phyloP scores from a whole-genome alignment of 2,113 vertebrate genomes.

The Dromas ardeola region DNA sequence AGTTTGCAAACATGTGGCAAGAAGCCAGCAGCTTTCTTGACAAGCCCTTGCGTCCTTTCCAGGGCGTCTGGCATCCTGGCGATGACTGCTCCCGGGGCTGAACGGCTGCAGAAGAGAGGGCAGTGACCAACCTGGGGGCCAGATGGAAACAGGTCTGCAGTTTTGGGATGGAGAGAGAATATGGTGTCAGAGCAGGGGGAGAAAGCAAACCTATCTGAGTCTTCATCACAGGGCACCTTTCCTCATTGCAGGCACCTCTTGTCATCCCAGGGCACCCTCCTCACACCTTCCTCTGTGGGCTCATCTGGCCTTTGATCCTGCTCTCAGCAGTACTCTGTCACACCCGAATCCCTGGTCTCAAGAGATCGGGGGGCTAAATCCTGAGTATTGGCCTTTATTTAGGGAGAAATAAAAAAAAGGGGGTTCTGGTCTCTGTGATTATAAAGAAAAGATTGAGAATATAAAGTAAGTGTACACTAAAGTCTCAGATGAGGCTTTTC shows the following conservation, averaged over 20 bases:
- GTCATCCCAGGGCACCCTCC: background rate
- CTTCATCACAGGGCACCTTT: no score
- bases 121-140: background rate
- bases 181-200: background rate
- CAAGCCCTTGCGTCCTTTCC: background rate
- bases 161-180: background rate
- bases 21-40: background rate
- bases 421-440: background rate
- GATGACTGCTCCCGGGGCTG: background rate
- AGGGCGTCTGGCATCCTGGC: background rate
- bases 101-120: background rate
- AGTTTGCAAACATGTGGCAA: background rate
- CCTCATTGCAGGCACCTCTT: background rate
- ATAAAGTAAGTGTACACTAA: background rate
- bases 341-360: background rate
- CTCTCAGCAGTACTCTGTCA: background rate
- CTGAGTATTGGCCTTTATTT: background rate
- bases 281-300: background rate
- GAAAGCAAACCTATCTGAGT: background rate
- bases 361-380: background rate
- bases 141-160: background rate
- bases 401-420: background rate
- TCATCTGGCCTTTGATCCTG: background rate
- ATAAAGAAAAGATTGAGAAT: background rate
- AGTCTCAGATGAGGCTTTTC: background rate